Conservation (phyloP, 2,113 vertebrate species). For the Crotalus horridus region DNA sequence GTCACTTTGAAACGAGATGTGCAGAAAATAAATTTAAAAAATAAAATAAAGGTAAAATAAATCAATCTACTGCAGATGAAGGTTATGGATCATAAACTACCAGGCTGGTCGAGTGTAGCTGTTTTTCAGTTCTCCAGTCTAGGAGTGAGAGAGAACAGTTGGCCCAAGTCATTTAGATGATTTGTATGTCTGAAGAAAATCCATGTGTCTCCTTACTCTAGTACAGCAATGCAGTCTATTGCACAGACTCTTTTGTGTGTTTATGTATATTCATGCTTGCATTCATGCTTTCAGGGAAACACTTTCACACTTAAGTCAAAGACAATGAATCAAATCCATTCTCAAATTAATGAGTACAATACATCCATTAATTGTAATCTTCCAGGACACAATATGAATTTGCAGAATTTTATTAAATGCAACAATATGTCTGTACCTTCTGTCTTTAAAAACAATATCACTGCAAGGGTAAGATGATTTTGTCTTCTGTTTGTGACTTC, state of each 20-base stretch:
- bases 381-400: not conserved
- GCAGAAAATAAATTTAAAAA: not conserved
- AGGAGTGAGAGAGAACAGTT: not conserved
- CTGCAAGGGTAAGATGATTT: not conserved
- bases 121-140: not conserved
- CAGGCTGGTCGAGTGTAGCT: not conserved
- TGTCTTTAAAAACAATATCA: not conserved
- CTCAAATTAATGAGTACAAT: not conserved
- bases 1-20: not conserved
- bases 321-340: not conserved
- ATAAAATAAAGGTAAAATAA: not conserved
- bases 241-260: not conserved
- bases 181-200: not conserved
- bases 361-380: not conserved
- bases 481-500: not conserved
- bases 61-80: not conserved
- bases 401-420: not conserved
- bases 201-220: not conserved
- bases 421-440: not conserved
- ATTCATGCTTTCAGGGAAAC: not conserved
- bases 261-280: not conserved
- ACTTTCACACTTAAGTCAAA: not conserved
- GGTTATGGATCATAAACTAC: not conserved
- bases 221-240: not conserved
- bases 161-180: not conserved